These are phyloP conservation scores for Montipora foliosa DNA, from an alignment of 64 coral and sea anemone genomes.

Conservation along the genomic window DNA sequence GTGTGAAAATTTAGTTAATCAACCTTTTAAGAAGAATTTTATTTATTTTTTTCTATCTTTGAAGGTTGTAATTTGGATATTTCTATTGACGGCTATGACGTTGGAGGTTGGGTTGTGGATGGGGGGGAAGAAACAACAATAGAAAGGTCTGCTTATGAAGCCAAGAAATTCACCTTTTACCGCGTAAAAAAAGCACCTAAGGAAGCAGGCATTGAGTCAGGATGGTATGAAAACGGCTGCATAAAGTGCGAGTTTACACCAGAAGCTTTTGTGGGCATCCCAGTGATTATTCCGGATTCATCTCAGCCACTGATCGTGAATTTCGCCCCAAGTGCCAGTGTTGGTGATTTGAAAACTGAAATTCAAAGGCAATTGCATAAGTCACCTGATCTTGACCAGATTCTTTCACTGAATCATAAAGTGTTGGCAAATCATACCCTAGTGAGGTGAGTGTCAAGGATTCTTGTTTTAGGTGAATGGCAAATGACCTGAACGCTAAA, in stretches of 20 bases:
- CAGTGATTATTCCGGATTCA: background rate
- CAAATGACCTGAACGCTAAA: too few relatives aligned
- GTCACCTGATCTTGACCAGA: background rate
- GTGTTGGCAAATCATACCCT: background rate
- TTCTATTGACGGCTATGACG: slow-evolving; percentile 59
- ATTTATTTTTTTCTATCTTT: background rate
- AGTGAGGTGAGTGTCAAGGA: background rate
- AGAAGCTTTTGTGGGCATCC: background rate
- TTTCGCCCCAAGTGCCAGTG: background rate
- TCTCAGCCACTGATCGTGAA: slow-evolving; percentile 1
- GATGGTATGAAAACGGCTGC: slow-evolving; percentile 24
- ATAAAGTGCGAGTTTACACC: slow-evolving; percentile 43
- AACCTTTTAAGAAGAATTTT: background rate
- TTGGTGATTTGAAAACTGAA: background rate
- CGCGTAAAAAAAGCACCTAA: slow-evolving; percentile 42
- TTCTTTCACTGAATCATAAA: background rate
- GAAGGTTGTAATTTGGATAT: slow-evolving; percentile 51
- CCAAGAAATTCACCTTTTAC: slow-evolving; percentile 60
- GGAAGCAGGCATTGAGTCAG: slow-evolving; percentile 38
- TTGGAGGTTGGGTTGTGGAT: slow-evolving; percentile 47
- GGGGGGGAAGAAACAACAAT: slow-evolving; percentile 9
- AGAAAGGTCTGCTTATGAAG: slow-evolving; percentile 35
- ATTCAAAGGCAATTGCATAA: background rate
- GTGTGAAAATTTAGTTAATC: background rate
- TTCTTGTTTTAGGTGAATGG: too few relatives aligned